phyloP scores from a whole-genome alignment of 2,888 invertebrate genomes.

The Ophioninae sp. region DNA sequence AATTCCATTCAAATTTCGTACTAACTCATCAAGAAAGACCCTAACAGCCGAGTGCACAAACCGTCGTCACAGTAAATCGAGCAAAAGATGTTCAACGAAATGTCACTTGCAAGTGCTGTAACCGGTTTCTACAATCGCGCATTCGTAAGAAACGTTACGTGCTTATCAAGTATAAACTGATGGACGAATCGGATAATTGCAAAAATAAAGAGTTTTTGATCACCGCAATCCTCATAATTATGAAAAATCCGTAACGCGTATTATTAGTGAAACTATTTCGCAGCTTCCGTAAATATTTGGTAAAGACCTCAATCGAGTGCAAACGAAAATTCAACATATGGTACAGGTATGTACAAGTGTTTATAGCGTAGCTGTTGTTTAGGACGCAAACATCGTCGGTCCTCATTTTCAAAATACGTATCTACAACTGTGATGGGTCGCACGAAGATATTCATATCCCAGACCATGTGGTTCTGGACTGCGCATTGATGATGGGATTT shows the following conservation, averaged over 20 bases:
- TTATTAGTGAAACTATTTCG: not conserved
- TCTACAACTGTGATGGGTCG: not conserved
- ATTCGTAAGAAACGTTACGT: not conserved
- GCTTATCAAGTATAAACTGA: not conserved
- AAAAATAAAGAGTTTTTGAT: not conserved
- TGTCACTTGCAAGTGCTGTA: not conserved
- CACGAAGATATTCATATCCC: not conserved
- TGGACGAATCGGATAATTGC: not conserved
- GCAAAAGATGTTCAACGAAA: not conserved
- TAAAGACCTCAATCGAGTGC: slow-evolving; percentile 27
- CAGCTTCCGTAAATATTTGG: not conserved
- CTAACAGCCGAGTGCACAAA: not conserved
- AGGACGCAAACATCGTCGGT: not conserved
- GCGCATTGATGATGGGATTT: not conserved
- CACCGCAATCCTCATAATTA: not conserved
- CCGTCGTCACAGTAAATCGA: not conserved
- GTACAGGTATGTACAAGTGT: slow-evolving; percentile 49
- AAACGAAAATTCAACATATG: slow-evolving; percentile 24
- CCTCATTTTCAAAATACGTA: not conserved
- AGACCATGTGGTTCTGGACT: not conserved
- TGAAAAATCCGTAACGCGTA: not conserved
- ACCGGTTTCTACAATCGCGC: not conserved
- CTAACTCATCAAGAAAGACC: not conserved
- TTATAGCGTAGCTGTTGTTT: slow-evolving; percentile 10
- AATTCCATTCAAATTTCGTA: too few species aligned